phyloP scores from a whole-genome alignment of 2,113 vertebrate genomes.

The Alosa alosa region DNA sequence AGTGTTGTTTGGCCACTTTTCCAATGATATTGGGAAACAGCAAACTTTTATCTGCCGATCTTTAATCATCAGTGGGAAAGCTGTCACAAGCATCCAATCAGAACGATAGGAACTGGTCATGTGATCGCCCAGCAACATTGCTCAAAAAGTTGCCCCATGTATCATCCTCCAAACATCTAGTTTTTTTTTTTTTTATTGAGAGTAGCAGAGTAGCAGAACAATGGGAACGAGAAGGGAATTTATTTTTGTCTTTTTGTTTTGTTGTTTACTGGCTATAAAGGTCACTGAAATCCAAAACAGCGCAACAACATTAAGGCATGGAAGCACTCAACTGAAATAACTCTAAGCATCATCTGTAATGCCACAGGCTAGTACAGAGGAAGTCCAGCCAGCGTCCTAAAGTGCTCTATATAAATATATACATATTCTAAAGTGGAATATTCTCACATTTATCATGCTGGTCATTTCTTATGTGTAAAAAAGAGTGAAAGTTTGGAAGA shows the following conservation, averaged over 20 bases:
- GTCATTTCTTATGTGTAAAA: conserved; percentile 5
- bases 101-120: no score
- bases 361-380: background rate
- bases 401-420: background rate
- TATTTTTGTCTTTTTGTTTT: background rate
- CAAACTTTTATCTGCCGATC: no score
- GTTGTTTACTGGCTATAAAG: background rate
- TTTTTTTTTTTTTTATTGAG: background rate
- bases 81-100: no score
- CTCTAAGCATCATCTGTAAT: background rate
- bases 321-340: background rate
- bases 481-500: background rate
- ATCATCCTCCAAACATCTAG: no score
- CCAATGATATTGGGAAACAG: no score
- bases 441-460: background rate
- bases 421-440: background rate
- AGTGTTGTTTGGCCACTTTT: no score
- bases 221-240: background rate
- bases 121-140: no score
- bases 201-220: background rate
- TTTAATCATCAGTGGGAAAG: no score
- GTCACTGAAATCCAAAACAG: background rate
- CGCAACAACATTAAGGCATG: background rate
- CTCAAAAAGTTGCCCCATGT: no score
- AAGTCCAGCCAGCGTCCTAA: background rate